Base-by-base conservation (phyloP, 2,888 invertebrate species). In the Drosophila diplacantha region DNA sequence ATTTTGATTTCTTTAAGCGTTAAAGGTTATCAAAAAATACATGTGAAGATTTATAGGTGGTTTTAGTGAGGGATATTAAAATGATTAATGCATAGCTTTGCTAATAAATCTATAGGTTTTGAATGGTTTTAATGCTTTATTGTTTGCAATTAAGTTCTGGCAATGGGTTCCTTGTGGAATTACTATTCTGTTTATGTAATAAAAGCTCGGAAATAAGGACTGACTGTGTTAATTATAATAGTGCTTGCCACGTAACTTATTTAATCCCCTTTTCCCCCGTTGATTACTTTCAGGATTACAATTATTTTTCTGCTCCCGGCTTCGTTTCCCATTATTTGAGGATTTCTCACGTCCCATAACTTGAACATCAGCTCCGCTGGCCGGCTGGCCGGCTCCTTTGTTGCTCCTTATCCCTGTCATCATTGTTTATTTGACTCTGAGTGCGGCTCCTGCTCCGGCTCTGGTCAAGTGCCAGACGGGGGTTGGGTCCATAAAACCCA, bases 341-440 rank as follows among this genome's bases (percentile, higher is more conserved):
- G 49, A 41, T 64, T 61, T 64, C 52, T 52, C 60, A 61, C 60
- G 60, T 61, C 60, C 46, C 52, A 61, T 51, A 64, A 61, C 31
- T 49, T 24, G 64, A 18, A 35, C 39, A 41, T 39, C 35, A 58
- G 58, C 55, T 22, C 54, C 32, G n/a, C 31, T 34, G 54, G 54
- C 14, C 38, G 5, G 18, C 22, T 3, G 24, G 41, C 26, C 60
- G n/a, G 14, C 16, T 41, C 51, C 69, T 51, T 52, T 29, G 61
- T 37, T 47, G 29, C 35, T 26, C 54, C 66, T 44, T 49, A 66
- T 53, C 69, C 54, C 67, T 72, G 56, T 72, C 55, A 66, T 70
- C 68, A 60, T 53, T 72, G 72, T 56, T 71, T 70, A 71, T 70
- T 67, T 46, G 44, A 18, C 44, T 44, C 44, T 29, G 29, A 18